Conservation (phyloP, 2,888 invertebrate species). For the Brassicogethes aeneus region DNA sequence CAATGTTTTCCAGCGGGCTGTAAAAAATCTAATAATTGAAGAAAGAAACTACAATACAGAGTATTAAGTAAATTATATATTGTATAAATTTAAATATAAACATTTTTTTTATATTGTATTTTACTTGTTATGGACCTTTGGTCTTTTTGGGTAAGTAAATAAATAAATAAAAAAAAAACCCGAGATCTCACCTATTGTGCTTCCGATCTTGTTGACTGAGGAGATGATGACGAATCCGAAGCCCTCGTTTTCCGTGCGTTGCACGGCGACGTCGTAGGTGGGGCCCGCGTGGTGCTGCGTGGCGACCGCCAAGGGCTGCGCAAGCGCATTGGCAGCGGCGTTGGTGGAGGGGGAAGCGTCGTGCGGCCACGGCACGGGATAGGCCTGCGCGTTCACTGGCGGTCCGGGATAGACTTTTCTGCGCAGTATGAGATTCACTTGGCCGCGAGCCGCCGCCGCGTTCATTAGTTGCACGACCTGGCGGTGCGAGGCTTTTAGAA, state of each 20-base stretch:
- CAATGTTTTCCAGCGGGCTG: no score
- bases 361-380: slow-evolving; percentile 30
- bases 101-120: no score
- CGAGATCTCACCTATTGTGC: slow-evolving; percentile 77
- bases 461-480: slow-evolving; percentile 91
- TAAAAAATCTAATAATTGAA: no score
- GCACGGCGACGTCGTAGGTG: slow-evolving; percentile 89
- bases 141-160: no score
- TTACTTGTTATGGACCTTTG: no score
- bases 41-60: no score
- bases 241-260: slow-evolving; percentile 86
- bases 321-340: slow-evolving; percentile 21
- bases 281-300: slow-evolving; percentile 39
- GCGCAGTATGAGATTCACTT: slow-evolving; percentile 72
- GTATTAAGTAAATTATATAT: no score
- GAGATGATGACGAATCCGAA: slow-evolving; percentile 99
- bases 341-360: slow-evolving; percentile 19
- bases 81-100: no score
- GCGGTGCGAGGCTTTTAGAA: slow-evolving; percentile 77
- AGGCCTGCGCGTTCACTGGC: slow-evolving; percentile 25
- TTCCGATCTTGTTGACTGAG: slow-evolving; percentile 80
- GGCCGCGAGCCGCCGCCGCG: slow-evolving; percentile 76
- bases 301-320: slow-evolving; percentile 17
- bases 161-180: no score
- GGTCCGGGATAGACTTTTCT: slow-evolving; percentile 41